Conservation (phyloP, 2,113 vertebrate species). For the Phalacrocorax carbo region DNA sequence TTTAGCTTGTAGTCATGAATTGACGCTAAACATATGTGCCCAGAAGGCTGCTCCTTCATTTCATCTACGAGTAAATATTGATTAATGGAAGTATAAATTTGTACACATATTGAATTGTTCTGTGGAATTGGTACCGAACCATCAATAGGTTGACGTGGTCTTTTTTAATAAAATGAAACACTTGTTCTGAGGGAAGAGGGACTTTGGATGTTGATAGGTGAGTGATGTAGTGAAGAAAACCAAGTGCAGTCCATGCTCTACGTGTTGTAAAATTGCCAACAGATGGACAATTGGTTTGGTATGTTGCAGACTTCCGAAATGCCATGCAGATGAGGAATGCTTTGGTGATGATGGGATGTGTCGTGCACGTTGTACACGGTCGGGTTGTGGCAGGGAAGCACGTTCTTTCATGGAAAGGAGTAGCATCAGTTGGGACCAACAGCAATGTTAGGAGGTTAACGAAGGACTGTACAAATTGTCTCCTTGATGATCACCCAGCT, state of each 20-base stretch:
- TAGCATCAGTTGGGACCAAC: not conserved
- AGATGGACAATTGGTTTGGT: not conserved
- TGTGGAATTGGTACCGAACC: not conserved
- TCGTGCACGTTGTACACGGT: rapidly evolving
- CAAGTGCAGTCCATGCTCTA: not conserved
- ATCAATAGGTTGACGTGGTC: not conserved
- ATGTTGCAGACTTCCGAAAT: not conserved
- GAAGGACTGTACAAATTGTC: not conserved
- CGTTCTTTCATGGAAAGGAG: not conserved
- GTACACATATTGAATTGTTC: not conserved
- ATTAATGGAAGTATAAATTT: conserved; percentile 10
- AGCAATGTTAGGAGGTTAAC: rapidly evolving
- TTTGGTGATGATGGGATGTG: not conserved
- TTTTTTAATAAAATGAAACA: not conserved
- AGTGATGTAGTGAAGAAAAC: not conserved
- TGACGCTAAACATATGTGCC: conserved; percentile 46
- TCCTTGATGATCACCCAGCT: not conserved
- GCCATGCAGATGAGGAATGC: not conserved
- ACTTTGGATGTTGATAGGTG: not conserved
- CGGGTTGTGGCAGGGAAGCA: not conserved
- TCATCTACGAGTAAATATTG: not conserved
- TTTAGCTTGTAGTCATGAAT: conserved; percentile 34
- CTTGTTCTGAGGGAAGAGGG: not conserved
- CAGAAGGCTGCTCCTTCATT: conserved; percentile 3
- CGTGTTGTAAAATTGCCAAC: not conserved